Evolutionary conservation across 2,113 vertebrate species (phyloP).

Genomic region (Aythya baeri): DNA sequence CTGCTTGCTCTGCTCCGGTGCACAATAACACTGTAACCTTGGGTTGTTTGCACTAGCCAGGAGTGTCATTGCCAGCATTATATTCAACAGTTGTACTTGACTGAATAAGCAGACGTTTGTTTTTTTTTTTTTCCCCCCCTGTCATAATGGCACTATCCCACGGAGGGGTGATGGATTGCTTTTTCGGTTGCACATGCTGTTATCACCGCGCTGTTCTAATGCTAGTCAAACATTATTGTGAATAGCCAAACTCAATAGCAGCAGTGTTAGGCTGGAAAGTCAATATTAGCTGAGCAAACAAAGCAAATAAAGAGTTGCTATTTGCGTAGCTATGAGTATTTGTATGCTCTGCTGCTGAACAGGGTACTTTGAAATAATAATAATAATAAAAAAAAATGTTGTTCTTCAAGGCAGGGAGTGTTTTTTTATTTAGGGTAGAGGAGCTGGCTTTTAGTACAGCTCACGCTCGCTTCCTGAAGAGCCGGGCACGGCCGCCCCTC

Average conservation of each 20-base stretch:
- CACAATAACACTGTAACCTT: neutral
- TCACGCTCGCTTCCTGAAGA: accelerated
- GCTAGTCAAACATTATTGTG: conserved; percentile 86
- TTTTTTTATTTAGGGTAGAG: neutral
- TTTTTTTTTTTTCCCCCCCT: neutral
- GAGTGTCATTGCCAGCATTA: neutral
- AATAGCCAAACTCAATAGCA: conserved; percentile 87
- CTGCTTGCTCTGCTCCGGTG: neutral
- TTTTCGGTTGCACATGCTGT: conserved; percentile 68
- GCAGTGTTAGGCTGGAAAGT: conserved; percentile 86
- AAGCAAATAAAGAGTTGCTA: conserved; percentile 85
- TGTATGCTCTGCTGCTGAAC: conserved; percentile 74
- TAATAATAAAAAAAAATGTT: neutral
- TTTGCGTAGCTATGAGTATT: conserved; percentile 85
- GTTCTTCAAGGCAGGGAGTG: neutral
- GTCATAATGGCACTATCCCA: conserved; percentile 60
- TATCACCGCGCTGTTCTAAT: conserved; percentile 84
- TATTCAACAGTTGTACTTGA: conserved; percentile 13
- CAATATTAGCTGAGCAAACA: conserved; percentile 97
- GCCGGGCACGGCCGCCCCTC: accelerated
- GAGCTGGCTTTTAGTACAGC: accelerated
- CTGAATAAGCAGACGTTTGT: conserved; percentile 8
- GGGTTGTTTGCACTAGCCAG: neutral
- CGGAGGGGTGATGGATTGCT: conserved; percentile 53
- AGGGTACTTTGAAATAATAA: conserved; percentile 51